Percentiles rank a stretch among this genome's conserved stretches.
phyloP scores from a whole-genome alignment of 2,797 vertebrate species.

The Gallirallus australis region DNA sequence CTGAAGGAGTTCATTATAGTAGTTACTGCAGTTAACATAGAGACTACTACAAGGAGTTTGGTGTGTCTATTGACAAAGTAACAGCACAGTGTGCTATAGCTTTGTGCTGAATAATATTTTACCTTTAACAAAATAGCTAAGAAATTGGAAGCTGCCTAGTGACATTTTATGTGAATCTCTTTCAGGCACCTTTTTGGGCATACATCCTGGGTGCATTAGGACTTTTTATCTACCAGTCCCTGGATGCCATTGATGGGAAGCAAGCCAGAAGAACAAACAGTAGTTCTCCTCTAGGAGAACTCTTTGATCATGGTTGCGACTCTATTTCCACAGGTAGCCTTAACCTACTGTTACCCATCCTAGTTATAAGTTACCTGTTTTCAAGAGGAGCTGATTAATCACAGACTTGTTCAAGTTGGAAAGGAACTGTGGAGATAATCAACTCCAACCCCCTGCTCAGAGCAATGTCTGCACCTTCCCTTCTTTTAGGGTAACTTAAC shows the following conservation, averaged over 20 bases:
- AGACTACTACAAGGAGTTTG: neutral
- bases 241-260: constrained; percentile 98
- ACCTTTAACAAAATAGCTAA: neutral
- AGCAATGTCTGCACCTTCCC: neutral
- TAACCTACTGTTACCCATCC: neutral
- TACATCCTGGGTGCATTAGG: constrained; percentile 90
- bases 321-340: constrained; percentile 93
- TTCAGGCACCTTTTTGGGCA: constrained; percentile 91
- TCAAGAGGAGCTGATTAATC: neutral
- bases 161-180: constrained; percentile 21
- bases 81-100: neutral
- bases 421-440: neutral
- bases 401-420: neutral
- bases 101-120: neutral
- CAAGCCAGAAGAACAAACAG: constrained; percentile 96
- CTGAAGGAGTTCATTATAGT: neutral
- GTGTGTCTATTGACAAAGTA: neutral
- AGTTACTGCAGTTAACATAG: neutral
- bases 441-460: neutral
- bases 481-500: neutral
- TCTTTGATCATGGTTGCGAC: constrained; percentile 98
- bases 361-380: neutral
- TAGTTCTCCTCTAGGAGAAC: constrained; percentile 93
- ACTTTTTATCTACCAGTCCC: constrained; percentile 95
- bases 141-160: neutral